phyloP scores from a whole-genome alignment of 2,113 vertebrate genomes.

The Equus quagga region DNA sequence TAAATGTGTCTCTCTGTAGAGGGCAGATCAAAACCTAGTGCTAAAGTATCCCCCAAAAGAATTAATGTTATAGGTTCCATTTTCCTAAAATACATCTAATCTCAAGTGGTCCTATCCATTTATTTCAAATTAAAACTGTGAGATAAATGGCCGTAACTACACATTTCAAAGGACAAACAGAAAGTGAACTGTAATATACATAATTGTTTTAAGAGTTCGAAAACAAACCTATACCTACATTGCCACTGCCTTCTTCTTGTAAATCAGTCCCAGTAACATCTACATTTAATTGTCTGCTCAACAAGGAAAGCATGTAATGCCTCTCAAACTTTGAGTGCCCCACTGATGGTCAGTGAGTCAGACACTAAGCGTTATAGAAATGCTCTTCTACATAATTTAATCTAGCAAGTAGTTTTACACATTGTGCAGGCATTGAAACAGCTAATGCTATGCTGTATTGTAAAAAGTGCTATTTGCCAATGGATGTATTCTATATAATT shows the following conservation, averaged over 20 bases:
- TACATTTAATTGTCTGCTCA: conserved; percentile 68
- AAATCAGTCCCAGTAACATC: conserved; percentile 57
- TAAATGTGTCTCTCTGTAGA: conserved; percentile 68
- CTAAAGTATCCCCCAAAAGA: neutral
- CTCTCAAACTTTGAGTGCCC: conserved; percentile 63
- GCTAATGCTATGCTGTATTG: conserved; percentile 40
- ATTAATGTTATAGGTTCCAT: conserved; percentile 35
- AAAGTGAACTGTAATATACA: conserved; percentile 31
- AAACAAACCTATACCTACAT: neutral
- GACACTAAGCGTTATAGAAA: conserved; percentile 64
- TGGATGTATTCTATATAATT: conserved; percentile 67
- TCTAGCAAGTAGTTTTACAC: conserved; percentile 68
- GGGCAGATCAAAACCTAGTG: conserved; percentile 48
- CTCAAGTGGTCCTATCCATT: neutral
- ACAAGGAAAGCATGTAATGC: conserved; percentile 57
- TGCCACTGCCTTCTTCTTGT: neutral
- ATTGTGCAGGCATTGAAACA: conserved; percentile 48
- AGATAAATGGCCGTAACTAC: neutral
- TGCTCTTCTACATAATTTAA: conserved; percentile 73
- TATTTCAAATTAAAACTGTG: conserved; percentile 45
- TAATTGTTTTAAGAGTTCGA: conserved; percentile 73
- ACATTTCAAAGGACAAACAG: conserved; percentile 54
- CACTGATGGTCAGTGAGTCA: conserved; percentile 61
- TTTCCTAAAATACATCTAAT: conserved; percentile 68
- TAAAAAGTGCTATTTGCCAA: conserved; percentile 58